Conservation (phyloP, 2,888 invertebrate genomes). For the Agrypnus murinus region DNA sequence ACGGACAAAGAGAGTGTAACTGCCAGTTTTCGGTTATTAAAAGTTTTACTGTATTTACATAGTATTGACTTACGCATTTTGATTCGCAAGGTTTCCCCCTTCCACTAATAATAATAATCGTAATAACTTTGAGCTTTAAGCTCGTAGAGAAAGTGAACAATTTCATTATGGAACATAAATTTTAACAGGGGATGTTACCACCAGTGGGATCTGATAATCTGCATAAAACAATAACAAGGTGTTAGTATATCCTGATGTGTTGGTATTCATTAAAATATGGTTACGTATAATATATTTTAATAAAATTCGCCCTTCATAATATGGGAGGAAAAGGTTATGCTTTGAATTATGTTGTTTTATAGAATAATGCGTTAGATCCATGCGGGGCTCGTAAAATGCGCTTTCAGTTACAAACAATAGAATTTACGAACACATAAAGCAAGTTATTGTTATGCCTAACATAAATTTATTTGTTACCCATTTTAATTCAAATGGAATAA, state of each 20-base stretch:
- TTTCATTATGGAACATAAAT: constrained; percentile 33
- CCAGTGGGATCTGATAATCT: constrained; percentile 32
- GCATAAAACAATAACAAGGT: constrained; percentile 43
- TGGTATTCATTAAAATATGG: constrained; percentile 42
- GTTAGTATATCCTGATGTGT: constrained; percentile 34
- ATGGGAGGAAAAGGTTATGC: constrained; percentile 35
- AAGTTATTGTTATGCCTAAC: constrained; percentile 1
- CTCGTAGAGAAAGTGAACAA: background rate
- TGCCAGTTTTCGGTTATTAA: too few species aligned
- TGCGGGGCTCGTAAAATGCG: constrained; percentile 37
- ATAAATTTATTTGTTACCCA: too few species aligned
- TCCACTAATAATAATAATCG: too few species aligned
- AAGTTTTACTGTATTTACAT: too few species aligned
- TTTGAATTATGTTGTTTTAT: constrained; percentile 36
- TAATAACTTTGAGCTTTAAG: background rate
- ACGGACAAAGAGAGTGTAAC: too few species aligned
- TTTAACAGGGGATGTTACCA: constrained; percentile 21
- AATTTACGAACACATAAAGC: constrained; percentile 19
- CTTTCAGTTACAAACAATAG: constrained; percentile 38
- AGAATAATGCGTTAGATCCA: constrained; percentile 24
- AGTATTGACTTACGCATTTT: too few species aligned
- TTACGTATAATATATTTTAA: constrained; percentile 15
- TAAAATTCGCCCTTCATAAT: constrained; percentile 25
- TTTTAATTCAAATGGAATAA: too few species aligned
- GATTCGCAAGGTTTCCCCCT: too few species aligned